Base-by-base conservation (phyloP, 2,113 vertebrate species). In the Microtus oregoni region DNA sequence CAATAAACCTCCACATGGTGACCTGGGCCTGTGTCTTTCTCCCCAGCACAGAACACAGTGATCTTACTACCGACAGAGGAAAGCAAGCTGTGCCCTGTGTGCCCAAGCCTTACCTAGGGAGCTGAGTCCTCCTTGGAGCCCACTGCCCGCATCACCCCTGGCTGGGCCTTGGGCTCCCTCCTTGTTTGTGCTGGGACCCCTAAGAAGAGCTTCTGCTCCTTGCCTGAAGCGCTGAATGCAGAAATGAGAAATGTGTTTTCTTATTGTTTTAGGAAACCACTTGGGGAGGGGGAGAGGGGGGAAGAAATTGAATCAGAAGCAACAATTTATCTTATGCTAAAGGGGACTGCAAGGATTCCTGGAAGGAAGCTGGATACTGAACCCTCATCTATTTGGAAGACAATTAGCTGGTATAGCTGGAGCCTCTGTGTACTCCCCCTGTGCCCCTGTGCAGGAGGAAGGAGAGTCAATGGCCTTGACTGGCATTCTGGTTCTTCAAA, bases 251-350 rank as follows among this genome's bases (percentile, higher is more conserved):
- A 96, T 97, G 95, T 94, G 90, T 95, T 97, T 97, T 97, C 95
- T 97, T 97, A 96, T 96, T 97, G 95, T 97, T 97, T 97, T 93
- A 97, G 93, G 97, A 98, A 97, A 94, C 93, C 5, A n/a, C 86
- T 72, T 3, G 35, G 91, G 91, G 87, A 0, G 2, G 90, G 78
- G 90, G 70, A 0, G 28, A 63, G 76, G 73, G 93, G 91, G 85
- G 86, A 91, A 94, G 93, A 95, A 97, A 96, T 93, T 86, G 90
- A 97, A 97, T 96, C 90, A 78, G 95, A 95, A 91, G 65, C 92
- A 97, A 96, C 93, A 75, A 96, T 97, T 97, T 92, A 96, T 97
- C 97, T 97, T 97, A 90, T 94, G 92, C 73, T 95, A 96, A 98
- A 93, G 93, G 81, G 86, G 83, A 96, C 83, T 44, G 12, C 4